Evolutionary conservation across 1,140 invertebrate species (phyloP).

Genomic region (Cherax quadricarinatus): DNA sequence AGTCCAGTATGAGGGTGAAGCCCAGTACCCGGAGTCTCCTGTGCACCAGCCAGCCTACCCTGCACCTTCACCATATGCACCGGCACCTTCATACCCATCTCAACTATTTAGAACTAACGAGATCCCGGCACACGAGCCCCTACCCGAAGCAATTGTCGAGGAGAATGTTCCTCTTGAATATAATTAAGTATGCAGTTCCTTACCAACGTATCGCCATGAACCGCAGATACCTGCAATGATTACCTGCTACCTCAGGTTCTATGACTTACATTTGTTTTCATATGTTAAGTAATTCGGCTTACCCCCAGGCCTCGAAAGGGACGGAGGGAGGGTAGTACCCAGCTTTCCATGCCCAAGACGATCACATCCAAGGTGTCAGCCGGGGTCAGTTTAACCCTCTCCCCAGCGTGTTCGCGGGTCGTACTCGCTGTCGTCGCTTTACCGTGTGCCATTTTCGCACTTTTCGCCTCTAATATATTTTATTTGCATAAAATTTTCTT

Average conservation of each 20-base stretch:
- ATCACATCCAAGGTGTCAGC: not conserved
- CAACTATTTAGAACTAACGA: not conserved
- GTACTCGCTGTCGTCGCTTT: not conserved
- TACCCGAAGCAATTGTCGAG: not conserved
- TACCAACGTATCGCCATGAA: not conserved
- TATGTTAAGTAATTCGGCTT: too few species aligned
- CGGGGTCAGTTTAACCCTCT: not conserved
- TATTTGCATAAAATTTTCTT: not conserved
- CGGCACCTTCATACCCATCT: not conserved
- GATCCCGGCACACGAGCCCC: not conserved
- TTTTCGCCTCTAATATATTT: not conserved
- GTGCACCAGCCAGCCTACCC: not conserved
- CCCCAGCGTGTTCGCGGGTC: not conserved
- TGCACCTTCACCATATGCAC: not conserved
- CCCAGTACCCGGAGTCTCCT: slow-evolving; percentile 73
- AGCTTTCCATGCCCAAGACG: not conserved
- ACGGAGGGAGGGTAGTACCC: too few species aligned
- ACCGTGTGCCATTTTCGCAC: not conserved
- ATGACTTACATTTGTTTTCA: too few species aligned
- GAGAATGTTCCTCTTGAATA: not conserved
- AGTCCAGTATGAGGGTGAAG: slow-evolving; percentile 76
- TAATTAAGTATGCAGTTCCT: not conserved
- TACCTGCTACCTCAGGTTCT: not conserved
- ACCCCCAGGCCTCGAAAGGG: too few species aligned
- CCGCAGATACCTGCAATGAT: not conserved